phyloP scores from a whole-genome alignment of 64 coral and sea anemone genomes.

The Actinia tenebrosa region DNA sequence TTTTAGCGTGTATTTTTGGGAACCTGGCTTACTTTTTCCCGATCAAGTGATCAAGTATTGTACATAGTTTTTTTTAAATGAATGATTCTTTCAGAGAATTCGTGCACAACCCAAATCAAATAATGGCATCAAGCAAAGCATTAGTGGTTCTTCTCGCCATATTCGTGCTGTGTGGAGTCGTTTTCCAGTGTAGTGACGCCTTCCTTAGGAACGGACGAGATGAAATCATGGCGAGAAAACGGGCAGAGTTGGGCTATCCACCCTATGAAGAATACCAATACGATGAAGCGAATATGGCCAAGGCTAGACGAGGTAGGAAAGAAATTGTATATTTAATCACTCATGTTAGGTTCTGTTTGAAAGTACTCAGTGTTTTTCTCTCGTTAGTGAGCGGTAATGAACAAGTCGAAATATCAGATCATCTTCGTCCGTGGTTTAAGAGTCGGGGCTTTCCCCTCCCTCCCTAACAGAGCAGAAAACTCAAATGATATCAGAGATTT shows the following conservation, averaged over 20 bases:
- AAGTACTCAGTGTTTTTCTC: background rate
- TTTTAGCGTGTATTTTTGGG: no score
- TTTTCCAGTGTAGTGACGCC: conserved; percentile 6
- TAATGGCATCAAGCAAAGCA: conserved; percentile 21
- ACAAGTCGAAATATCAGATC: no score
- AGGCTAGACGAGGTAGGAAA: conserved; percentile 11
- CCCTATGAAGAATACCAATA: conserved; percentile 19
- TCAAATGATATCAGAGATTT: no score
- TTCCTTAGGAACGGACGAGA: conserved; percentile 25
- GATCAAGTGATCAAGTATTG: no score
- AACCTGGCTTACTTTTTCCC: no score
- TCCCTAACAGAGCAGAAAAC: no score
- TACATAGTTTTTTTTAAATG: no score
- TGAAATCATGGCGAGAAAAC: conserved; percentile 6
- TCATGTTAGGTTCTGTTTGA: background rate
- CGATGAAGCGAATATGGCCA: conserved; percentile 6
- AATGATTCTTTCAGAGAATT: background rate
- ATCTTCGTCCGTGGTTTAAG: no score
- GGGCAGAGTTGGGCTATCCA: background rate
- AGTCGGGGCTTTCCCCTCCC: no score
- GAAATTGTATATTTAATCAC: background rate
- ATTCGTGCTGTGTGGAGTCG: conserved; percentile 23
- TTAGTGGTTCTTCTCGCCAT: conserved; percentile 4
- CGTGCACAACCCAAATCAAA: background rate
- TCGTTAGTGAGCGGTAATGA: background rate